These are phyloP conservation scores for Apodemus speciosus DNA, from an alignment of 2,113 vertebrate genomes.

Conservation along the genomic window DNA sequence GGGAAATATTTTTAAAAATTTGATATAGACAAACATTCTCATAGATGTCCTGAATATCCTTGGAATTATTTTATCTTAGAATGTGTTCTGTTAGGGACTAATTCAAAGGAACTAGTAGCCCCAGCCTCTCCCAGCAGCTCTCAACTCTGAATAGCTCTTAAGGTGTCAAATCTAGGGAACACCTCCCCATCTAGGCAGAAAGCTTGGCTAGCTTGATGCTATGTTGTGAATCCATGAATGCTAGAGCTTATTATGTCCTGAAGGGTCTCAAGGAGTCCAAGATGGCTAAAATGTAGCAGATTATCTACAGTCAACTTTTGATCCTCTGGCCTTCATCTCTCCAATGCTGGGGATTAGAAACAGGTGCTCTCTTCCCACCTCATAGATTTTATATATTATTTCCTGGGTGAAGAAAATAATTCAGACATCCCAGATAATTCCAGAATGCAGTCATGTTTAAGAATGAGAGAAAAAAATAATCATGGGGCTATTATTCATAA, in stretches of 20 bases:
- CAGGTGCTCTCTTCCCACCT: too few relatives aligned
- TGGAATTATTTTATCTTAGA: not conserved
- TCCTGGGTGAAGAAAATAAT: not conserved
- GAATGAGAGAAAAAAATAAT: not conserved
- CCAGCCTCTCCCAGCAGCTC: not conserved
- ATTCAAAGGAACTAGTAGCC: not conserved
- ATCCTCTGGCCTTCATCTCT: not conserved
- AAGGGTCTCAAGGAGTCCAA: not conserved
- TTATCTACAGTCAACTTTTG: not conserved
- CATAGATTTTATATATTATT: not conserved
- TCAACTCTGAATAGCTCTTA: not conserved
- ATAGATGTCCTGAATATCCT: not conserved
- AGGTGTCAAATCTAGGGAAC: not conserved
- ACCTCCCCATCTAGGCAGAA: not conserved
- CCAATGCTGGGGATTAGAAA: too few relatives aligned
- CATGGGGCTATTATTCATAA: not conserved
- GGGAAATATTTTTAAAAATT: not conserved
- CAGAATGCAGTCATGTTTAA: constrained; percentile 6
- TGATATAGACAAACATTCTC: not conserved
- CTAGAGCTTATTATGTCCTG: not conserved
- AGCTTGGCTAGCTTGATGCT: not conserved
- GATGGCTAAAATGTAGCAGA: not conserved
- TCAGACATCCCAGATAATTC: not conserved
- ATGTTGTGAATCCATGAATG: too few relatives aligned
- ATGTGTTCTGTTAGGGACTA: not conserved